A percentile compares a stretch with the other conserved stretches of the same genome.
Evolutionary conservation across 2,888 invertebrate species (phyloP).

Genomic region (Eurois occulta): DNA sequence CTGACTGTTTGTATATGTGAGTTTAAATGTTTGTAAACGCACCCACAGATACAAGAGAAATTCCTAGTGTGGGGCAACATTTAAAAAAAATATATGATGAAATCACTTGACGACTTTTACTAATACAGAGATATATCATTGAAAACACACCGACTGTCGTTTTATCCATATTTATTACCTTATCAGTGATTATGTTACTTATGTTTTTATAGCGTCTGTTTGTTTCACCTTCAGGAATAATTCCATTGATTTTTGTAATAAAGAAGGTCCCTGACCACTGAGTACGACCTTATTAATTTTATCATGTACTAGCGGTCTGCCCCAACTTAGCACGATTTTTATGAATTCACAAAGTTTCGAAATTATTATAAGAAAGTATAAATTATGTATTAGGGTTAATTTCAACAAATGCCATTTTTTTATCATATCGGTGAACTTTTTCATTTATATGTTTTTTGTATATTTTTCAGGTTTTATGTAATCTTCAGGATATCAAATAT

Average conservation of each 20-base stretch:
- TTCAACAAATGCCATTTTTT: too few species aligned
- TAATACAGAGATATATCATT: background rate
- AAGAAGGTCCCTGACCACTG: background rate
- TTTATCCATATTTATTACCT: constrained; percentile 21
- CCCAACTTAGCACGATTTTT: background rate
- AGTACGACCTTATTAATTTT: constrained; percentile 5
- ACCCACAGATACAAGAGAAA: too few species aligned
- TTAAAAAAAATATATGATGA: too few species aligned
- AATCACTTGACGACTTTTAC: background rate
- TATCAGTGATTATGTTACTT: constrained; percentile 42
- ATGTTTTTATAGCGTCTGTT: constrained; percentile 29
- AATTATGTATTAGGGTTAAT: too few species aligned
- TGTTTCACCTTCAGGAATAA: constrained; percentile 36
- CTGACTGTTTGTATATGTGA: too few species aligned
- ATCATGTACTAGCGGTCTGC: background rate
- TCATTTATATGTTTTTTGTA: too few species aligned
- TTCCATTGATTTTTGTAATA: constrained; percentile 7
- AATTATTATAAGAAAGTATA: background rate
- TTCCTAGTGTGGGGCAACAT: too few species aligned
- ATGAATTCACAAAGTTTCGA: background rate
- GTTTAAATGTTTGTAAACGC: too few species aligned
- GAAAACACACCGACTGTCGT: constrained; percentile 16
- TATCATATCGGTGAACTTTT: too few species aligned
- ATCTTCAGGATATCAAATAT: too few species aligned
- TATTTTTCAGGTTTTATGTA: too few species aligned